Evolutionary conservation across 2,113 vertebrate genomes (phyloP).

Genomic region (Phalacrocorax pelagicus): DNA sequence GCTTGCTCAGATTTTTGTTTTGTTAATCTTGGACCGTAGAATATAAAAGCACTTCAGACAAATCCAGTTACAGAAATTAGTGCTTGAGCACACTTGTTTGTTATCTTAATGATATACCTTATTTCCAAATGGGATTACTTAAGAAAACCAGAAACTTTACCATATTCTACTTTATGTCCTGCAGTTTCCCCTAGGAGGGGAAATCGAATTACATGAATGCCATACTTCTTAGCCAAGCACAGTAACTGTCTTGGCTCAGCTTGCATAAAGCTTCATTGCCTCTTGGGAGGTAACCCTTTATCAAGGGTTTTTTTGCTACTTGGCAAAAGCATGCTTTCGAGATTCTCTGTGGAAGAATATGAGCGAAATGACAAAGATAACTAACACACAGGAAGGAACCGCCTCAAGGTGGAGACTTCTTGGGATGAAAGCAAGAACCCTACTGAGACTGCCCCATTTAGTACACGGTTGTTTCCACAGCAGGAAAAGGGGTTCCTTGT

Average conservation of each 20-base stretch:
- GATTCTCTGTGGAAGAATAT: neutral
- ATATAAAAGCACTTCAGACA: neutral
- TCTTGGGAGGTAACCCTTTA: neutral
- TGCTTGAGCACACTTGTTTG: neutral
- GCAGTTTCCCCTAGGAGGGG: neutral
- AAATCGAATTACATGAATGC: neutral
- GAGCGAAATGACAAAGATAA: neutral
- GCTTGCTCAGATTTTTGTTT: neutral
- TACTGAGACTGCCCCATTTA: rapidly evolving
- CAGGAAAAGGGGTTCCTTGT: neutral
- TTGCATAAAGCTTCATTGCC: neutral
- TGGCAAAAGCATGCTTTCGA: neutral
- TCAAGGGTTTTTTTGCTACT: neutral
- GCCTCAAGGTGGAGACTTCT: neutral
- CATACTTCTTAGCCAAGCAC: neutral
- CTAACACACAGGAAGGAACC: neutral
- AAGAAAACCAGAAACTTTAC: neutral
- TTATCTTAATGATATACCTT: neutral
- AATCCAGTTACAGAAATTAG: neutral
- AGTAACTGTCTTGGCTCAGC: neutral
- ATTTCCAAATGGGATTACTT: neutral
- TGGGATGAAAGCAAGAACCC: neutral
- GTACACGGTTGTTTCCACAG: neutral
- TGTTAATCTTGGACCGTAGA: neutral
- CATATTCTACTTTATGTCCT: neutral